Conservation (phyloP, 2,888 invertebrate species). For the Slavum lentiscoides region DNA sequence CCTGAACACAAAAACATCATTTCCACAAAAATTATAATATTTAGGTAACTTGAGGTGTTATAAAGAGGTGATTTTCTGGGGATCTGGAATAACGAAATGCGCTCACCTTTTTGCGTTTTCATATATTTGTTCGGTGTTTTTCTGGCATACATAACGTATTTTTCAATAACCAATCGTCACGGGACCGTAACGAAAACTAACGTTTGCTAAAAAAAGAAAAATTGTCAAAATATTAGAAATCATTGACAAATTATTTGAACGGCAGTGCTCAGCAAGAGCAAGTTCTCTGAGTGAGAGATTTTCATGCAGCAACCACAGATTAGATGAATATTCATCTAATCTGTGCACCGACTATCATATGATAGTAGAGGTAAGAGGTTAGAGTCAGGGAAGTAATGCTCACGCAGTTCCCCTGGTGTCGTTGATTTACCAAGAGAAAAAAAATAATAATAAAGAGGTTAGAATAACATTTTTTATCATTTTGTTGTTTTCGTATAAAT, state of each 20-base stretch:
- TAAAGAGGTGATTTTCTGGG: constrained; percentile 32
- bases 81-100: constrained; percentile 8
- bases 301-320: too few species aligned
- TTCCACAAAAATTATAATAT: neutral
- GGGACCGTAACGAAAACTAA: neutral
- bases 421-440: too few species aligned
- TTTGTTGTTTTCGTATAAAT: too few species aligned
- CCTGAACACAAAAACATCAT: constrained; percentile 18
- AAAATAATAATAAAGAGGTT: too few species aligned
- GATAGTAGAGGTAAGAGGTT: too few species aligned
- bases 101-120: constrained; percentile 48
- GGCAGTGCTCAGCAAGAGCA: neutral
- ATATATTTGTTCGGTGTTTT: constrained; percentile 50
- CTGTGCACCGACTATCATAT: too few species aligned
- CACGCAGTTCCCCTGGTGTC: too few species aligned
- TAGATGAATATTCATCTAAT: too few species aligned
- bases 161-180: neutral
- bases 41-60: neutral
- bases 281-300: constrained; percentile 32
- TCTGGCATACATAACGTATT: constrained; percentile 27
- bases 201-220: neutral
- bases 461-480: too few species aligned
- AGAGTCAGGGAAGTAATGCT: too few species aligned
- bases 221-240: neutral
- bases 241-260: constrained; percentile 11